These are phyloP conservation scores for Daboia siamensis DNA, from an alignment of 2,113 vertebrate species.

Conservation along the genomic window DNA sequence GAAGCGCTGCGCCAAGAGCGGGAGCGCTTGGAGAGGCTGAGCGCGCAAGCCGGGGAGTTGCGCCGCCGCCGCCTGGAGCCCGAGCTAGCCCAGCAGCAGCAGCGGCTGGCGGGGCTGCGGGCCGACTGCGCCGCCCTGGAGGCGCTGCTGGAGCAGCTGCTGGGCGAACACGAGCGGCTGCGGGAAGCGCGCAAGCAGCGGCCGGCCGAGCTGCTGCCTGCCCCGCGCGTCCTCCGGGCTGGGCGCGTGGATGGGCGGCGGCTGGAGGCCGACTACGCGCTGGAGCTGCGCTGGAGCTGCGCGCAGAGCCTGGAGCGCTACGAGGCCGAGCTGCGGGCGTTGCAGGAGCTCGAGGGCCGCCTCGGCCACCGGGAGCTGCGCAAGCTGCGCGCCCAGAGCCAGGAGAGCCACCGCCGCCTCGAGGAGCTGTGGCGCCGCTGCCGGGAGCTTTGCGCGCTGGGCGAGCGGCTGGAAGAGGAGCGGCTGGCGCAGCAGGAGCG, in stretches of 20 bases:
- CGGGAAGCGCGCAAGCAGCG: conserved; percentile 68
- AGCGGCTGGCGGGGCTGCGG: conserved; percentile 68
- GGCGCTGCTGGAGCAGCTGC: conserved; percentile 73
- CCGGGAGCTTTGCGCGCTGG: conserved; percentile 73
- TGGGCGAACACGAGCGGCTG: conserved; percentile 70
- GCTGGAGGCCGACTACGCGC: conserved; percentile 73
- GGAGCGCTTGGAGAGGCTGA: conserved; percentile 66
- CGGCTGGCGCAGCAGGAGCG: conserved; percentile 76
- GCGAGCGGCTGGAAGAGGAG: conserved; percentile 75
- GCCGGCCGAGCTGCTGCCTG: conserved; percentile 62
- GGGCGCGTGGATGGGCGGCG: conserved; percentile 31
- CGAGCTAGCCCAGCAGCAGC: conserved; percentile 67
- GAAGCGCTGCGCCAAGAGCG: conserved; percentile 69
- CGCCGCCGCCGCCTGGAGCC: conserved; percentile 69
- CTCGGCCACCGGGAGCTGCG: conserved; percentile 70
- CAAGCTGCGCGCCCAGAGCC: conserved; percentile 77
- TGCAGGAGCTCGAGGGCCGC: conserved; percentile 75
- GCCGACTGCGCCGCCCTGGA: conserved; percentile 74
- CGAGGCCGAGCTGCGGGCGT: conserved; percentile 76
- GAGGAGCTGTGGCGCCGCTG: conserved; percentile 73
- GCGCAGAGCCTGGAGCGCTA: conserved; percentile 78
- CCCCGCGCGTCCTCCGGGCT: conserved; percentile 56
- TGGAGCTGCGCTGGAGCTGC: conserved; percentile 79
- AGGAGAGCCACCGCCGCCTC: conserved; percentile 71
- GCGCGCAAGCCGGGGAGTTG: conserved; percentile 28